Percentiles rank a stretch among this genome's conserved stretches.
These are phyloP conservation scores for Ctenoplectra terminalis DNA, from an alignment of 1,140 invertebrate species.

Conservation along the genomic window DNA sequence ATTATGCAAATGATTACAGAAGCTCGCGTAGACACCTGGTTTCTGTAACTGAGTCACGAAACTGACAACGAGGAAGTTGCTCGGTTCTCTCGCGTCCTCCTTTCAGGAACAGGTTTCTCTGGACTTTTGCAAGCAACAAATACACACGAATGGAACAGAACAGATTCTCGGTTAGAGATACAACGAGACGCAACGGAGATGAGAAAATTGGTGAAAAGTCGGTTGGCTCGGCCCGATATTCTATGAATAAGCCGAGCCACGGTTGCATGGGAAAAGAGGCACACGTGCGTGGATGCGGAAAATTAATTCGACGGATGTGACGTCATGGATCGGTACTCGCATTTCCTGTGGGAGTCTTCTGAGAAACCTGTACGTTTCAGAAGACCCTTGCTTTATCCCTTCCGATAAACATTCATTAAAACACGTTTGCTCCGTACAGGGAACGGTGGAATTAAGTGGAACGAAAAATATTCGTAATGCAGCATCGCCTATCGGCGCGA, in stretches of 20 bases:
- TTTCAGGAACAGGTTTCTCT: constrained; percentile 45
- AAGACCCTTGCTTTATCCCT: background rate
- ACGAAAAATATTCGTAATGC: background rate
- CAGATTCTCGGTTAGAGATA: background rate
- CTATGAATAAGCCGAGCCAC: background rate
- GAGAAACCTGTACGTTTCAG: constrained; percentile 42
- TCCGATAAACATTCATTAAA: background rate
- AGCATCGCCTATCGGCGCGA: background rate
- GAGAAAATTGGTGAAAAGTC: background rate
- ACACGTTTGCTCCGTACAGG: background rate
- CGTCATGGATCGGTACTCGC: constrained; percentile 62
- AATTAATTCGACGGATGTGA: constrained; percentile 71
- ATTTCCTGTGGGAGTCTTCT: constrained; percentile 55
- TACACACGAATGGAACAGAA: background rate
- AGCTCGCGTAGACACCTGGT: constrained; percentile 18
- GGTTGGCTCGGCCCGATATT: background rate
- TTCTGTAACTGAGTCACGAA: constrained; percentile 46
- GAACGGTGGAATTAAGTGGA: background rate
- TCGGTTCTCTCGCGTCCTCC: constrained; percentile 13
- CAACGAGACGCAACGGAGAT: too few species aligned
- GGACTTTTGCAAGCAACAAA: constrained; percentile 18
- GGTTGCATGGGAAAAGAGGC: constrained; percentile 33
- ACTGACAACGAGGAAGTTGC: constrained; percentile 48
- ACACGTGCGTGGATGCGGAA: constrained; percentile 48
- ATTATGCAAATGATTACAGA: constrained; percentile 47